Conservation (phyloP, 2,797 vertebrate species). For the Arvicola amphibius region DNA sequence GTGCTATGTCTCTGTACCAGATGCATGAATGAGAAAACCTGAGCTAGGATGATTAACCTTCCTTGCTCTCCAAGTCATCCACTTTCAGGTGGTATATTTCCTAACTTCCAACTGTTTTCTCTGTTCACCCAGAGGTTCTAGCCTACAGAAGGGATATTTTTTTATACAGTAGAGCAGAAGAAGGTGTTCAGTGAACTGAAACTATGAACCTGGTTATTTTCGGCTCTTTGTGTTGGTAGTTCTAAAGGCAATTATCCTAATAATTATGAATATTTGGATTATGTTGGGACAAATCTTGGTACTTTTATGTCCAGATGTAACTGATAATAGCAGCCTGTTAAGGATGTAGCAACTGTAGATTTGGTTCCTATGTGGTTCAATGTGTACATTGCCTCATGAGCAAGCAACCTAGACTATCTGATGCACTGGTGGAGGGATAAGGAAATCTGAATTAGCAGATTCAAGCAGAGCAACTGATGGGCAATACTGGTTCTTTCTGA, state of each 20-base stretch:
- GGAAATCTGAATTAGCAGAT: neutral
- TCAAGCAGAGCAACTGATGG: neutral
- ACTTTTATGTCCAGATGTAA: neutral
- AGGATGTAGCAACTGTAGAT: neutral
- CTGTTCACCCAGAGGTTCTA: neutral
- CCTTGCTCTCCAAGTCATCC: neutral
- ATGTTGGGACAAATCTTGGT: neutral
- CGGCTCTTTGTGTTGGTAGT: neutral
- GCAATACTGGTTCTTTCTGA: neutral
- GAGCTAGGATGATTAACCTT: neutral
- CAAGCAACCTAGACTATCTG: neutral
- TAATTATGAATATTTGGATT: neutral
- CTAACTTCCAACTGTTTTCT: neutral
- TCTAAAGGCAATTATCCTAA: neutral
- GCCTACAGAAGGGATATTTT: neutral
- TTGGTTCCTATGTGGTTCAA: neutral
- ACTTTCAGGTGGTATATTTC: neutral
- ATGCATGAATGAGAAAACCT: neutral
- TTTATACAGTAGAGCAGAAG: neutral
- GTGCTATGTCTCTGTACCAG: neutral
- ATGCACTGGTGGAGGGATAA: neutral
- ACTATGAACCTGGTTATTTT: neutral
- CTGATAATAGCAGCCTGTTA: neutral
- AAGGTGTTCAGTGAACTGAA: neutral
- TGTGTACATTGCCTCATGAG: neutral